Conservation (phyloP, 1,140 invertebrate species). For the Antheraea mylitta region DNA sequence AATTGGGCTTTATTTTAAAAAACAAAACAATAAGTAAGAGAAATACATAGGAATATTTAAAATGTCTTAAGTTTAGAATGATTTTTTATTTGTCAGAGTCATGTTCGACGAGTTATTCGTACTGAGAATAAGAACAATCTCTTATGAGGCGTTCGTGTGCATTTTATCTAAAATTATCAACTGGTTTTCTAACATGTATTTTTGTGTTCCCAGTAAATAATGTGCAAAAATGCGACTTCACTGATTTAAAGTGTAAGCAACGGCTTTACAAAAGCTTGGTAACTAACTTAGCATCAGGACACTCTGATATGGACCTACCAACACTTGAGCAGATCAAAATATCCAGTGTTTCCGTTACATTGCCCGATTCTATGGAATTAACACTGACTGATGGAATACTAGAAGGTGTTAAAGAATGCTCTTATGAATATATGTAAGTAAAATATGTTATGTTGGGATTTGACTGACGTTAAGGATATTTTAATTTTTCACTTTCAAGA, state of each 20-base stretch:
- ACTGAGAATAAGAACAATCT: too few relatives aligned
- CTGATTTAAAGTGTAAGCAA: not conserved
- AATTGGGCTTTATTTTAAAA: too few relatives aligned
- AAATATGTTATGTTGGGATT: not conserved
- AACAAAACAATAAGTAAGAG: too few relatives aligned
- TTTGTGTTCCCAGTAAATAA: not conserved
- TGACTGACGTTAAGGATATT: not conserved
- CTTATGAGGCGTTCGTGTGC: too few relatives aligned
- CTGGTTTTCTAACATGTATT: too few relatives aligned
- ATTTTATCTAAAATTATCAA: too few relatives aligned
- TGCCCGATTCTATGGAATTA: not conserved
- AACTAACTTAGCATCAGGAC: not conserved
- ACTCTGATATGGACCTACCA: not conserved
- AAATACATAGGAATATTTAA: too few relatives aligned
- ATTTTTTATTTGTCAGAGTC: too few relatives aligned
- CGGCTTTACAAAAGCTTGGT: not conserved
- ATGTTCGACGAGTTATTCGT: too few relatives aligned
- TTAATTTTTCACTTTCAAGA: too few relatives aligned
- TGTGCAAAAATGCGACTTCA: not conserved
- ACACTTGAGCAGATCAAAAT: not conserved
- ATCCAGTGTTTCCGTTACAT: not conserved
- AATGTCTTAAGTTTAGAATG: too few relatives aligned
- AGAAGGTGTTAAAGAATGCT: constrained; percentile 1
- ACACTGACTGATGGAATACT: not conserved
- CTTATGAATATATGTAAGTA: not conserved